Percentiles rank a stretch among this genome's conserved stretches.
Conservation (phyloP, 2,797 vertebrate species). For the Acropternis orthonyx region DNA sequence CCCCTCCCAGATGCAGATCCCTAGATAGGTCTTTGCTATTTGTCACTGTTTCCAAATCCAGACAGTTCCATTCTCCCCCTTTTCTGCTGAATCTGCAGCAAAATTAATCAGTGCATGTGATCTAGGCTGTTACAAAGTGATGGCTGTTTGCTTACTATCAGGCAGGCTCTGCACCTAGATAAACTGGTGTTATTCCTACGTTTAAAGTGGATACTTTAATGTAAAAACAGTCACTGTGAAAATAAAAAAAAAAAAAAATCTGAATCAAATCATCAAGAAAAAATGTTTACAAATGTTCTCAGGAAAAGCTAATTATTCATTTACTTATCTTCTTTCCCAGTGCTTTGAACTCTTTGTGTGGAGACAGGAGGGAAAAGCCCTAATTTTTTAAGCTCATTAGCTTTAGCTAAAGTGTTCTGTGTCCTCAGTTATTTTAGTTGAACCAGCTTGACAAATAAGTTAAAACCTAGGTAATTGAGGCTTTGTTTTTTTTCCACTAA, state of each 20-base stretch:
- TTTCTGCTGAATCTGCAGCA: not conserved
- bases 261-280: not conserved
- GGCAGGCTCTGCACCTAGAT: not conserved
- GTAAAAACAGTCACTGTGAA: not conserved
- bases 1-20: not conserved
- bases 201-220: not conserved
- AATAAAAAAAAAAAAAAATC: not conserved
- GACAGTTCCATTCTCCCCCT: not conserved
- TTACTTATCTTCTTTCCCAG: not conserved
- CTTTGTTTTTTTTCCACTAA: not conserved
- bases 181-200: not conserved
- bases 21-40: not conserved
- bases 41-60: not conserved
- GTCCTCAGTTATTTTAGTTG: not conserved
- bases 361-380: not conserved
- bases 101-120: not conserved
- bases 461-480: not conserved
- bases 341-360: not conserved
- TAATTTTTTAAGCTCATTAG: conserved; percentile 19
- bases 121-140: not conserved
- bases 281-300: conserved; percentile 5
- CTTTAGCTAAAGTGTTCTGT: not conserved
- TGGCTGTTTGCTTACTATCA: not conserved
- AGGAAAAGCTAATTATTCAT: not conserved
- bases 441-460: not conserved